phyloP scores from a whole-genome alignment of 1,140 invertebrate genomes.

The Mizuhopecten yessoensis region DNA sequence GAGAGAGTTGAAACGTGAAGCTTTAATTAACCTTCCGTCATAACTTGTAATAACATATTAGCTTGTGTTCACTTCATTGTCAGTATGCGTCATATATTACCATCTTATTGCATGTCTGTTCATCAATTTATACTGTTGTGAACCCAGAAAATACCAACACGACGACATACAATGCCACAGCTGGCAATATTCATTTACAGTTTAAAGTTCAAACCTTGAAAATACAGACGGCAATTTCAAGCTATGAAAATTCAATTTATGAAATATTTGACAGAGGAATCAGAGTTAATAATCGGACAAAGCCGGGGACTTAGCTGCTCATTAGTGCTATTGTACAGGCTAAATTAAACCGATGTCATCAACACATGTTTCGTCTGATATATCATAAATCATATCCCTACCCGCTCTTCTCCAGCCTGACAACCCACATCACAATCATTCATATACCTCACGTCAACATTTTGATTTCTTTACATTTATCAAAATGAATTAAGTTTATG shows the following conservation, averaged over 20 bases:
- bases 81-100: background rate
- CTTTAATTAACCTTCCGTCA: background rate
- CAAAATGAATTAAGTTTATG: slow-evolving; percentile 15
- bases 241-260: slow-evolving; percentile 22
- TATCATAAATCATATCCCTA: background rate
- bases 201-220: background rate
- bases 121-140: background rate
- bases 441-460: background rate
- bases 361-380: background rate
- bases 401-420: background rate
- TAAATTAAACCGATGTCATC: background rate
- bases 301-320: background rate
- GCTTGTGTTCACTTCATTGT: background rate
- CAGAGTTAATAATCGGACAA: background rate
- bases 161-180: background rate
- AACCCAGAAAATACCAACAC: background rate
- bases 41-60: background rate
- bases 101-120: background rate
- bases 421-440: background rate
- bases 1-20: background rate
- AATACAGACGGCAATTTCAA: slow-evolving; percentile 25
- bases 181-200: background rate
- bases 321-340: background rate
- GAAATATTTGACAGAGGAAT: background rate
- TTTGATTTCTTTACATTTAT: slow-evolving; percentile 26